Evolutionary conservation across 2,113 vertebrate species (phyloP), one percentile per base, ranked within the genome.

Genomic region (Mohoua ochrocephala): DNA sequence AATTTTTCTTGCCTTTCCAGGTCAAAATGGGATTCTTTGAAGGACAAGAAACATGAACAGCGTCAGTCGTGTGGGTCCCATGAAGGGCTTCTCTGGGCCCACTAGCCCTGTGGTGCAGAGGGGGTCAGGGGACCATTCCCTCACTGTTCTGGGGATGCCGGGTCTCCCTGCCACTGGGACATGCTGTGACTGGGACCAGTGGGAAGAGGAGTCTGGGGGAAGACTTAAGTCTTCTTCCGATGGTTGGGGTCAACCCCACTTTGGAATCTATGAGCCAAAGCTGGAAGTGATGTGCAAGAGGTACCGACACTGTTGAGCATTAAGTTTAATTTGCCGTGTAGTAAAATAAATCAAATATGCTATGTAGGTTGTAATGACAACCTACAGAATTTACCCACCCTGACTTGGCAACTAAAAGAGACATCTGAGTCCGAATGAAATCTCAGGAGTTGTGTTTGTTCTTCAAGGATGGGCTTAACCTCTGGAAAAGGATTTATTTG

Each of bases 61-160:
- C 1, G 3, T 84, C 56, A n/a, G 13, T 10, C 63, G 23, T 65
- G 47, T 27, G 28, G 13, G 27, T 10, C 30, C 20, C 15, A 4
- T 7, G 8, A 24, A 54, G 33, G 26, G 42, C 11, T 84, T 26
- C 49, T 39, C 11, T 47, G 57, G 17, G 13, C 7, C 6, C 9
- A 52, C 52, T 63, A 0, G 1, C 17, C 6, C 13, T 56, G 79
- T 0, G 2, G 8, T 52, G 59, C 63, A 33, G 41, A 47, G n/a
- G 15, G 30, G 20, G 42, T 52, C 35, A 42, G 71, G 44, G 47
- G 11, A 35, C 11, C 6, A 14, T 77, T 57, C 33, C 57, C 41
- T n/a, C 39, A 31, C 44, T 39, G 45, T 22, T 82, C 15, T 45
- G 30, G 35, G 37, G 21, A 27, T 0, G 0, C 7, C 0, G 2